Percentiles rank a stretch among this genome's conserved stretches.
Conservation (phyloP, 1,140 invertebrate genomes). For the Saccostrea cuccullata region DNA sequence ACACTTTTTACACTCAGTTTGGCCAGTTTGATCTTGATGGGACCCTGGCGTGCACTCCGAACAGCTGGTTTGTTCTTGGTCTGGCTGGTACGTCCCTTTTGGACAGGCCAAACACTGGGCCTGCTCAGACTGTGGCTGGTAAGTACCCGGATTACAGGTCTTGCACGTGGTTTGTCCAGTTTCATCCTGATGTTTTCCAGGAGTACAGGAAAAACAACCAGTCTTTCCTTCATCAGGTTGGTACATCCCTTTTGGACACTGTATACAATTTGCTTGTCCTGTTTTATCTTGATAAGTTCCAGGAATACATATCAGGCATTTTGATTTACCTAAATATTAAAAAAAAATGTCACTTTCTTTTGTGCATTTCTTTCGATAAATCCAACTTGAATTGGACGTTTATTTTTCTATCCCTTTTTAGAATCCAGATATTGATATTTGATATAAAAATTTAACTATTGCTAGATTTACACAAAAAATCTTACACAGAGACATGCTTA, state of each 20-base stretch:
- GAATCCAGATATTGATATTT: too few species aligned
- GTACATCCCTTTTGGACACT: slow-evolving; percentile 69
- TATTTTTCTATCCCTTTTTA: not conserved
- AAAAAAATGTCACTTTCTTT: not conserved
- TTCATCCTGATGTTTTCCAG: not conserved
- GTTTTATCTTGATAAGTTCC: slow-evolving; percentile 2
- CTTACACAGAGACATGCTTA: too few species aligned
- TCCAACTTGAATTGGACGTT: too few species aligned
- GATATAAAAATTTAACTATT: too few species aligned
- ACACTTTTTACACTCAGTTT: not conserved
- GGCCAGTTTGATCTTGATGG: not conserved
- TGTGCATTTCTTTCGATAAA: too few species aligned
- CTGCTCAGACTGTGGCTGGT: not conserved
- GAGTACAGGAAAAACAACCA: not conserved
- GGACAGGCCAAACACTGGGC: not conserved
- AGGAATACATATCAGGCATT: not conserved
- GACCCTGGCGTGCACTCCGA: not conserved
- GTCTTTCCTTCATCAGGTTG: slow-evolving; percentile 69
- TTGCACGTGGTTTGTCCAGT: not conserved
- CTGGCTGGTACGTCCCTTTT: not conserved
- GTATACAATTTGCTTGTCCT: not conserved
- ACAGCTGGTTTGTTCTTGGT: not conserved
- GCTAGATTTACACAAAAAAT: too few species aligned
- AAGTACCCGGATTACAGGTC: not conserved
- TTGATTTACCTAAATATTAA: not conserved